phyloP scores from a whole-genome alignment of 2,113 vertebrate species.

The Epinephelus moara region DNA sequence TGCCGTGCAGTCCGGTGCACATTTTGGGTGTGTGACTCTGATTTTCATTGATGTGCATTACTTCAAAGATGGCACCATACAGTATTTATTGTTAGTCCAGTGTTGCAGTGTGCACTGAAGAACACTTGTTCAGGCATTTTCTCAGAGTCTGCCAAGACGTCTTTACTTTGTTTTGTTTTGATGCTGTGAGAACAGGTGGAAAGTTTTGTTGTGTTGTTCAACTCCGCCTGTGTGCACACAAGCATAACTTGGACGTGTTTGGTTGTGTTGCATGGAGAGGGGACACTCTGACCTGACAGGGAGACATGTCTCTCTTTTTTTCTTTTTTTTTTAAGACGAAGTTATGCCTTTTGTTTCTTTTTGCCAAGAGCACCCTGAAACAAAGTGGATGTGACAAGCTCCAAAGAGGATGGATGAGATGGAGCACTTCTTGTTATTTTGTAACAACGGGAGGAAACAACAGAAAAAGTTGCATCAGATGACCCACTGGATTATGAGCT shows the following conservation, averaged over 20 bases:
- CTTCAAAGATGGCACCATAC: constrained; percentile 4
- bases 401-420: constrained; percentile 27
- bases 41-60: constrained; percentile 1
- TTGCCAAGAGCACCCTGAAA: constrained; percentile 24
- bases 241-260: constrained; percentile 28
- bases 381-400: constrained; percentile 51
- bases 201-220: constrained; percentile 17
- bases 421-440: constrained; percentile 26
- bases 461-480: not conserved
- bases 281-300: constrained; percentile 31
- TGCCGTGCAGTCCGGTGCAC: constrained; percentile 10
- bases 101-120: constrained; percentile 4
- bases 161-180: constrained; percentile 24
- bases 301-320: not conserved
- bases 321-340: constrained; percentile 17
- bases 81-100: constrained; percentile 10
- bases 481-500: not conserved
- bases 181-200: constrained; percentile 39
- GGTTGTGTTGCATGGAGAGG: constrained; percentile 16
- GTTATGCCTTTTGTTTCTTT: constrained; percentile 29
- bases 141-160: constrained; percentile 2
- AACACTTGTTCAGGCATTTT: not conserved
- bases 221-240: constrained; percentile 12
- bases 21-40: constrained; percentile 15
- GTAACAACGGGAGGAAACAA: not conserved